Percentiles rank a stretch among this genome's conserved stretches.
Conservation (phyloP, 1,140 invertebrate species). For the Saccostrea glomerata region DNA sequence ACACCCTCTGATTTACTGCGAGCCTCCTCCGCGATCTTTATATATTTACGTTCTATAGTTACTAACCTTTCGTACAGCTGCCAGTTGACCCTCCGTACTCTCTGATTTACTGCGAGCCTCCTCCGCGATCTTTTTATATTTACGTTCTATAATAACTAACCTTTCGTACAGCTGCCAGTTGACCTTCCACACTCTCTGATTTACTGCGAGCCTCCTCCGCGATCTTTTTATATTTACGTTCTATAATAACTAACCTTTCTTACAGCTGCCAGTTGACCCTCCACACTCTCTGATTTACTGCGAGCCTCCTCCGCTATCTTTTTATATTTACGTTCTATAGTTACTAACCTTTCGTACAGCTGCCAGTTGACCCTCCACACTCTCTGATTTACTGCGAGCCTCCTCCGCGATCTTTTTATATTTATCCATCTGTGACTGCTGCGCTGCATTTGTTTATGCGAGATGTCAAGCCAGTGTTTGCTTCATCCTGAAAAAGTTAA, state of each 20-base stretch:
- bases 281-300: conserved; percentile 71
- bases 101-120: too few species aligned
- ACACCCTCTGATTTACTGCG: conserved; percentile 72
- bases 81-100: too few species aligned
- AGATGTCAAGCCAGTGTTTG: conserved; percentile 57
- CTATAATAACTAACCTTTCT: conserved; percentile 70
- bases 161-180: conserved; percentile 72
- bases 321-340: too few species aligned
- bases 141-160: conserved; percentile 47
- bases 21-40: conserved; percentile 75
- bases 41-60: conserved; percentile 67
- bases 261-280: conserved; percentile 70
- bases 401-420: conserved; percentile 76
- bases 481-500: conserved; percentile 69
- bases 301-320: too few species aligned
- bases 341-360: conserved; percentile 70
- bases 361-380: conserved; percentile 72
- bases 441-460: conserved; percentile 69
- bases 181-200: conserved; percentile 72
- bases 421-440: conserved; percentile 77
- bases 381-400: conserved; percentile 72
- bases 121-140: conserved; percentile 68
- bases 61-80: too few species aligned
- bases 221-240: conserved; percentile 76
- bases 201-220: conserved; percentile 75